These are phyloP conservation scores for Myotis daubentonii DNA, from an alignment of 2,797 vertebrate genomes.

Conservation along the genomic window DNA sequence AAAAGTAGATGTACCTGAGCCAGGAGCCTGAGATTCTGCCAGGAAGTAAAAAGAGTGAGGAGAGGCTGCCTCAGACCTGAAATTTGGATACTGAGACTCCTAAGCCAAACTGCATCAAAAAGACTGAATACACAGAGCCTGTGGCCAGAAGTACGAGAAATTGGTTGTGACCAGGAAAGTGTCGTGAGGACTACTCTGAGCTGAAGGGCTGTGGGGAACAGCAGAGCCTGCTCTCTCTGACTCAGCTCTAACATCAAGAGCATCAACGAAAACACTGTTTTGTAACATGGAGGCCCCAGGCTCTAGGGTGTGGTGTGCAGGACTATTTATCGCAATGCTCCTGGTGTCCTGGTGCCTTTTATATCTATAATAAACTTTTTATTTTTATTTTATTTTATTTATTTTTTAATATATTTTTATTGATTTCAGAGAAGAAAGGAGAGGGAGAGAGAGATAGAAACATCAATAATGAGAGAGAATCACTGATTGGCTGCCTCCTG, in stretches of 20 bases:
- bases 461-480: no score
- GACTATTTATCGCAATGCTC: neutral
- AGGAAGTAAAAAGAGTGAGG: neutral
- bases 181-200: neutral
- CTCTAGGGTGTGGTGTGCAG: neutral
- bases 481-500: no score
- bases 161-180: neutral
- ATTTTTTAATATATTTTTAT: no score
- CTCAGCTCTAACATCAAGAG: neutral
- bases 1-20: neutral
- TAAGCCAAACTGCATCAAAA: neutral
- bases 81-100: neutral
- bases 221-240: neutral
- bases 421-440: no score
- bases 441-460: no score
- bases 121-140: neutral
- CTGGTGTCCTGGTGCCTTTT: neutral
- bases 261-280: neutral
- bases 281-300: neutral
- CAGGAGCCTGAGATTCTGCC: neutral
- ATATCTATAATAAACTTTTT: neutral
- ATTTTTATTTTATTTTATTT: neutral
- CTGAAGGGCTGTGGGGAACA: neutral
- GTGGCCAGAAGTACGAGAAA: slow-evolving; percentile 10
- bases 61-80: neutral